Base-by-base conservation (phyloP, 2,113 vertebrate species). In the Rhea pennata region DNA sequence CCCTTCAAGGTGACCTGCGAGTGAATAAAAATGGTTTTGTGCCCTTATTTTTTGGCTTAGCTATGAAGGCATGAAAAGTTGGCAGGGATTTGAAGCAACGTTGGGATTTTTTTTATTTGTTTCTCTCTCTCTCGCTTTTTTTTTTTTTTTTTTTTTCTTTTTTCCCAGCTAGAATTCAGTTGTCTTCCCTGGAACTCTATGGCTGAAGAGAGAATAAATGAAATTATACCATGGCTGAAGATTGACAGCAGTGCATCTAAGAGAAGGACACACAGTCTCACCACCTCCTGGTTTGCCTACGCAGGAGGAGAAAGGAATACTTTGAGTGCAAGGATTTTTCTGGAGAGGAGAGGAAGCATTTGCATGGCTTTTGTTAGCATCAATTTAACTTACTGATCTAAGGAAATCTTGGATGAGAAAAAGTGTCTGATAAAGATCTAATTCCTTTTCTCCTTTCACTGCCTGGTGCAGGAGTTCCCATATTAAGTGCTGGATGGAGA, bases 1-100 rank as follows among this genome's bases (percentile, higher is more conserved):
- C 75, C 44, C 56, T 83, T 85, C 91, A 88, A 95, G 94, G 81
- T 95, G 87, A 96, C 91, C 92, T 75, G 75, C 16, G 17, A 92
- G 92, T 80, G 78, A 94, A 74, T 64, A 62, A 90, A 95, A 89
- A 95, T 39, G 33, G 3, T n/a, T 85, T 89, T 85, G 46, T 65
- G 61, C 50, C 72, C 72, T 91, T 88, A 61, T 87, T 95, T 59
- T 96, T 91, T 92, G 95, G 67, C 91, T 92, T 66, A 62, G 77
- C 87, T 82, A 48, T 0, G 2, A 73, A 58, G 84, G 81, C 29
- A 50, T 46, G 58, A 75, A 51, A 83, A 85, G 75, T 85, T 95
- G 93, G 82, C 78, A 91, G 72, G 72, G 39, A 71, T 77, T n/a
- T 0, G 69, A 88, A 92, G 51, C 33, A 80, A 67, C 0, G 0